Percentiles rank a stretch among this genome's conserved stretches.
Evolutionary conservation across 2,888 invertebrate species (phyloP).

Genomic region (Thymelicus sylvestris): DNA sequence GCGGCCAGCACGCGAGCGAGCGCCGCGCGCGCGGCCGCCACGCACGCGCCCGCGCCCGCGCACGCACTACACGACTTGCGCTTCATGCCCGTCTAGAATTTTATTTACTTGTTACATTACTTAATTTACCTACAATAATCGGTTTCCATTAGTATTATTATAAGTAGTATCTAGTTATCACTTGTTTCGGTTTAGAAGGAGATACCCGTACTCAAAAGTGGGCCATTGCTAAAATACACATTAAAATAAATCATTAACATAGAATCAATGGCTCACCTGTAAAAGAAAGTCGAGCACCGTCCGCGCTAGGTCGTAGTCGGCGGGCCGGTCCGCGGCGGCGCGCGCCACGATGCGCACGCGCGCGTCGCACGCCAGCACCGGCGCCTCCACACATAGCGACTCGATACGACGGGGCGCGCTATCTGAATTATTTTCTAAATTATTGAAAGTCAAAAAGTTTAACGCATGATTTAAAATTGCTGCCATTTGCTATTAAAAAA

Average conservation of each 20-base stretch:
- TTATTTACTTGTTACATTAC: too few relatives aligned
- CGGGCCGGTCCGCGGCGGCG: slow-evolving; percentile 54
- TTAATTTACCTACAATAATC: too few relatives aligned
- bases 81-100: slow-evolving; percentile 58
- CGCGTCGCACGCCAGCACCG: slow-evolving; percentile 54
- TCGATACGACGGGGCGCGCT: slow-evolving; percentile 49
- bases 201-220: too few relatives aligned
- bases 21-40: slow-evolving; percentile 46
- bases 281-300: slow-evolving; percentile 64
- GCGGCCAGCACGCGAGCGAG: slow-evolving; percentile 52
- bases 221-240: too few relatives aligned
- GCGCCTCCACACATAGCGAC: slow-evolving; percentile 48
- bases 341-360: slow-evolving; percentile 53
- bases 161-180: too few relatives aligned
- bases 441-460: too few relatives aligned
- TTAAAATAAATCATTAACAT: too few relatives aligned
- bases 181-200: too few relatives aligned
- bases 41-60: slow-evolving; percentile 56
- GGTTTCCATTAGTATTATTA: too few relatives aligned
- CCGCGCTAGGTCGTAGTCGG: slow-evolving; percentile 60
- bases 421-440: slow-evolving; percentile 46
- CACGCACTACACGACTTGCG: slow-evolving; percentile 51
- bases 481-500: too few relatives aligned
- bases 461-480: too few relatives aligned
- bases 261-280: slow-evolving; percentile 51